Evolutionary conservation across 23 tunicate species (phyloP), one percentile per base, ranked within the genome.

Genomic region (Trididemnum clinides): DNA sequence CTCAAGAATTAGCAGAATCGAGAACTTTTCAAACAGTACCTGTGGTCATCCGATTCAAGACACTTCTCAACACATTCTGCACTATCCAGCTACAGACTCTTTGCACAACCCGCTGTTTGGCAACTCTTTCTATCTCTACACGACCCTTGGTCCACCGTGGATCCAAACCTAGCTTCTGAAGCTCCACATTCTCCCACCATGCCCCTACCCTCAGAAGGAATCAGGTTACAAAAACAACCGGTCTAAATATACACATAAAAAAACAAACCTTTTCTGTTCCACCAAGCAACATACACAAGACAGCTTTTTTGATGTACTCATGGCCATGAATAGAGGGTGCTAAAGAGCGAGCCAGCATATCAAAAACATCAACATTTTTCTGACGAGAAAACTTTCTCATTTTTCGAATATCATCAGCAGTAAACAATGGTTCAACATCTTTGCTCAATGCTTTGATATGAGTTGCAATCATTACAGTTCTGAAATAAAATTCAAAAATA

Each of bases 281-380:
- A 0, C 99, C 99, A 4, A 96, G 85, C 0, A 96, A 51, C 96
- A 96, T 90, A 37, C 96, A 87, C 36, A 96, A 85, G 50, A 96
- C 91, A 37, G 99, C 99, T 51, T 88, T 96, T 75, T 96, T 96
- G 69, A 91, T 90, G 74, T 91, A 96, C 18, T 87, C 90, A 39
- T 96, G 96, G 26, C 99, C 99, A 49, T 96, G 99, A 34, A 96
- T 96, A 25, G 96, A 83, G 2, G 99, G 99, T 0, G 99, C 99
- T 39, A 96, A 63, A 34, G 99, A 96, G n/a, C 88, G 74, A 23
- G 99, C 96, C 36, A 96, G 82, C 27, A 69, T 74, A 36, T 87
- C 86, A 84, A 96, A 96, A 50, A 92, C 87, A 50, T 96, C 88
- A n/a, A 74, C 33, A 37, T 72, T 51, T 54, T 77, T 78, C 27